Evolutionary conservation across 2,888 invertebrate species (phyloP).

Genomic region (Sycophila texana): DNA sequence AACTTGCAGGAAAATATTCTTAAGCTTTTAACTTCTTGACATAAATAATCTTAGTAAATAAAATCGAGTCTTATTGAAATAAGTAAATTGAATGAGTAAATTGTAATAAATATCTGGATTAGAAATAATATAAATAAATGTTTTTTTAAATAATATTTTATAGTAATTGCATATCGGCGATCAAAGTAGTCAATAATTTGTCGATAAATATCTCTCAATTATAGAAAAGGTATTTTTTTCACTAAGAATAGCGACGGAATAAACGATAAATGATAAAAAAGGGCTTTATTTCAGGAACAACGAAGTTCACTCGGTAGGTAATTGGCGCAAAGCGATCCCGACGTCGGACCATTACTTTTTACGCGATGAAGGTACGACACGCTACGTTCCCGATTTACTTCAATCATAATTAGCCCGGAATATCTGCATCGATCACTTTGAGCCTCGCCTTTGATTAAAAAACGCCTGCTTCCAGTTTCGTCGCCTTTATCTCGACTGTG

Average conservation of each 20-base stretch:
- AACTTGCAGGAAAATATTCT: no score
- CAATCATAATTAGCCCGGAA: conserved; percentile 29
- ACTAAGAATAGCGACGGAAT: not conserved
- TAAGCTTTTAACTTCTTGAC: no score
- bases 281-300: not conserved
- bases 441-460: conserved; percentile 9
- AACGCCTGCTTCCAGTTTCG: not conserved
- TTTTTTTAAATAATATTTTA: no score
- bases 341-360: not conserved
- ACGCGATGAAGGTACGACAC: not conserved
- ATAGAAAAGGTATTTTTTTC: no score
- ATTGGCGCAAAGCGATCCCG: not conserved
- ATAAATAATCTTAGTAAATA: no score
- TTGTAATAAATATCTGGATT: no score
- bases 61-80: no score
- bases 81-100: no score
- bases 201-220: no score
- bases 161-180: no score
- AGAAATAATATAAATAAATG: no score
- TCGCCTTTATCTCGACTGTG: conserved; percentile 1
- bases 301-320: not conserved
- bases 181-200: no score
- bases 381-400: not conserved
- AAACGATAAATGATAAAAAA: conserved; percentile 11
- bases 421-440: conserved; percentile 22